phyloP scores from a whole-genome alignment of 2,888 invertebrate species.

The Petrophora chlorosata region DNA sequence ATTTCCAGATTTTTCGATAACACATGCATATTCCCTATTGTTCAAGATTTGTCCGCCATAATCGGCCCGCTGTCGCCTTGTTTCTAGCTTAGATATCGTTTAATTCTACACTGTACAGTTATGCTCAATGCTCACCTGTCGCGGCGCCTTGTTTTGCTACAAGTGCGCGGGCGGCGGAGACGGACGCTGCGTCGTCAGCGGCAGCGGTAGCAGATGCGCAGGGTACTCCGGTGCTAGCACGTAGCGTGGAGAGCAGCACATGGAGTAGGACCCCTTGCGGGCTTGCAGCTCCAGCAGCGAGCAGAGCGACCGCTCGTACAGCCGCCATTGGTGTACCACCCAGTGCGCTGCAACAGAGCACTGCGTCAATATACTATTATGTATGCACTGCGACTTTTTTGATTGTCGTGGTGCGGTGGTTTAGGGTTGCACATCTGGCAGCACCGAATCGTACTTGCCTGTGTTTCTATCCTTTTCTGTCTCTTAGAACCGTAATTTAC shows the following conservation, averaged over 20 bases:
- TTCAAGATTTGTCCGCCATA: no score
- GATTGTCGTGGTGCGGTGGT: no score
- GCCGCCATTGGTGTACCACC: constrained; percentile 76
- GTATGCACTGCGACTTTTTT: background rate
- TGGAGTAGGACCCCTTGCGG: constrained; percentile 63
- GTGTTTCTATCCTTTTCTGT: no score
- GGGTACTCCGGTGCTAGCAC: constrained; percentile 73
- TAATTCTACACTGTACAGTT: no score
- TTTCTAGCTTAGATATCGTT: no score
- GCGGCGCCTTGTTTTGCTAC: constrained; percentile 75
- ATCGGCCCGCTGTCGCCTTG: no score
- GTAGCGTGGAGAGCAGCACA: constrained; percentile 74
- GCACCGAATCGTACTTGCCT: no score
- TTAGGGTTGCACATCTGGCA: no score
- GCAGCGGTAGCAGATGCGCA: constrained; percentile 66
- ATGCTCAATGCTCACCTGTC: constrained; percentile 46
- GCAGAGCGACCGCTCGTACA: constrained; percentile 76
- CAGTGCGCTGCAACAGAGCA: constrained; percentile 60
- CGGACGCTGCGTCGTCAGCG: constrained; percentile 65
- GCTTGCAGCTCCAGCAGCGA: constrained; percentile 74
- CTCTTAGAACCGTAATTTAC: no score
- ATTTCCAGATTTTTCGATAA: no score
- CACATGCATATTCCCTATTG: no score
- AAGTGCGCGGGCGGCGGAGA: constrained; percentile 79
- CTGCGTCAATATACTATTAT: background rate